Evolutionary conservation across 2,888 invertebrate species (phyloP).

Genomic region (Parapristionchus giblindavisi): DNA sequence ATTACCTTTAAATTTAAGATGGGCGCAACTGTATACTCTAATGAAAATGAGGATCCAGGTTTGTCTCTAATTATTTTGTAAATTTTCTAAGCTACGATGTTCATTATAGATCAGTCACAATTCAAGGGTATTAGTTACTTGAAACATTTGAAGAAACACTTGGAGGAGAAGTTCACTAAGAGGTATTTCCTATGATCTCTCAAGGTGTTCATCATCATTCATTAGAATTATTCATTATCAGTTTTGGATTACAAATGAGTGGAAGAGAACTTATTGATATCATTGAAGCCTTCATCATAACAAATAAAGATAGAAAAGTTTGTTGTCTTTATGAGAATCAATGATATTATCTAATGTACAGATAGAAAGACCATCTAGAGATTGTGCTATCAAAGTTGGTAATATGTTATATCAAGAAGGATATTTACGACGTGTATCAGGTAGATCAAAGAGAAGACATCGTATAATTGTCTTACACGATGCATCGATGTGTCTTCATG

Average conservation of each 20-base stretch:
- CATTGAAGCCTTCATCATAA: slow-evolving; percentile 6
- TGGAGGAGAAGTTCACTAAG: background rate
- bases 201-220: no score
- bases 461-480: background rate
- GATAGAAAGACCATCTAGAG: background rate
- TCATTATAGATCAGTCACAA: background rate
- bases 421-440: background rate
- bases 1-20: no score
- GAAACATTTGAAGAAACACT: background rate
- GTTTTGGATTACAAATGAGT: slow-evolving; percentile 1
- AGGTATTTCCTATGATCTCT: background rate
- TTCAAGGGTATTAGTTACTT: slow-evolving; percentile 18
- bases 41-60: slow-evolving; percentile 24
- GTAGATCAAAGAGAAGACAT: background rate
- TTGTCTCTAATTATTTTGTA: background rate
- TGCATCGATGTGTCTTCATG: no score
- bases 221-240: no score
- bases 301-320: slow-evolving; percentile 1
- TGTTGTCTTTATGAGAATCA: no score
- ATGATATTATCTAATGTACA: background rate
- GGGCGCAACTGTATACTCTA: background rate
- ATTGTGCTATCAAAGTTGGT: background rate
- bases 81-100: background rate
- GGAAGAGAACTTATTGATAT: slow-evolving; percentile 4
- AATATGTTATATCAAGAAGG: slow-evolving; percentile 13